These are phyloP conservation scores for Thamnophis sirtalis DNA, from an alignment of 2,113 vertebrate genomes.

Conservation along the genomic window DNA sequence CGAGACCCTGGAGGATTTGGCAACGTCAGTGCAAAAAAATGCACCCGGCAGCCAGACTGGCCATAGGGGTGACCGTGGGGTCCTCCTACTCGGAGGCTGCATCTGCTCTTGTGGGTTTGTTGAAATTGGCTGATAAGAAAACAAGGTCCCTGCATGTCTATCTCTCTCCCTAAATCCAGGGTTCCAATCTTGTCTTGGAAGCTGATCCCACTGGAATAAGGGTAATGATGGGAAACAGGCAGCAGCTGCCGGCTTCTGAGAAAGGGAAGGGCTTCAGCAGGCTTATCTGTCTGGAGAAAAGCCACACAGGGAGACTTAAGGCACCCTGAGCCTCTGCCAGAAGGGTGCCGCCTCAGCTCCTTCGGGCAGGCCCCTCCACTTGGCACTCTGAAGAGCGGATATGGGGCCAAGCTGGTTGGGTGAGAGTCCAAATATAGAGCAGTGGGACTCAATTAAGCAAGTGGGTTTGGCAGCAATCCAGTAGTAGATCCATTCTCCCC, in stretches of 20 bases:
- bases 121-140: constrained; percentile 13
- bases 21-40: background rate
- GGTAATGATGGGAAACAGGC: constrained; percentile 29
- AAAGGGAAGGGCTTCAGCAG: background rate
- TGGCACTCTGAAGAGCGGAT: background rate
- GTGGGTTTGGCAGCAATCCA: background rate
- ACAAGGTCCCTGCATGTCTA: background rate
- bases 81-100: background rate
- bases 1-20: background rate
- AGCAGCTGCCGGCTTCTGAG: background rate
- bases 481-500: background rate
- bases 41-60: background rate
- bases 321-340: background rate
- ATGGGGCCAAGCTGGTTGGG: background rate
- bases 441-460: background rate
- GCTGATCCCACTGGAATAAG: background rate
- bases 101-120: background rate
- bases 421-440: background rate
- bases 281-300: background rate
- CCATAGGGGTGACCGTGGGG: background rate
- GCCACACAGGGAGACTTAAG: background rate
- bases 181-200: constrained; percentile 31
- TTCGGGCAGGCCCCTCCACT: background rate
- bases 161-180: constrained; percentile 10
- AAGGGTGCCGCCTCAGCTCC: background rate